Percentiles rank a stretch among this genome's conserved stretches.
Evolutionary conservation across 1,140 invertebrate species (phyloP).

Genomic region (Microplitis demolitor): DNA sequence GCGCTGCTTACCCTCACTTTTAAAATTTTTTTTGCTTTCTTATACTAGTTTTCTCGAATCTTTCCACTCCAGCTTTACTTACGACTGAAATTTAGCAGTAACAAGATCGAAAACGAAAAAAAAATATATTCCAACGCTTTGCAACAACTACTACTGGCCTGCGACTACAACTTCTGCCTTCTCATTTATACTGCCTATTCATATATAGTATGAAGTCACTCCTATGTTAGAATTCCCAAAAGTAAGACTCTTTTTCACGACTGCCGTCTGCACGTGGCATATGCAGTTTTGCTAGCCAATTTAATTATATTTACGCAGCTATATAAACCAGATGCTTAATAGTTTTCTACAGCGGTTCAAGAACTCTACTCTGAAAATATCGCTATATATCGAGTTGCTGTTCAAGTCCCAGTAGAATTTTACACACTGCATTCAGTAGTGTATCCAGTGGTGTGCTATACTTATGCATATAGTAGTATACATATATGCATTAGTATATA

Average conservation of each 20-base stretch:
- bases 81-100: background rate
- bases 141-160: background rate
- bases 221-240: background rate
- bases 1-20: background rate
- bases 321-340: conserved; percentile 1
- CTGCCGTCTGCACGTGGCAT: conserved; percentile 27
- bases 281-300: conserved; percentile 40
- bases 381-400: background rate
- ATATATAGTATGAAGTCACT: background rate
- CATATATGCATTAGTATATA: conserved; percentile 15
- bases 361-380: background rate
- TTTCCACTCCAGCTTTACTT: conserved; percentile 17
- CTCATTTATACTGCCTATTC: background rate
- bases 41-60: background rate
- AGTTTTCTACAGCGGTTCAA: background rate
- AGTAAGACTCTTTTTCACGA: conserved; percentile 5
- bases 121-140: background rate
- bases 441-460: background rate
- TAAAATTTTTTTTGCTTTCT: too few species aligned
- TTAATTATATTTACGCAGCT: conserved; percentile 42
- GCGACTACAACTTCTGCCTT: background rate
- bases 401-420: background rate
- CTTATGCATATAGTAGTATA: too few species aligned
- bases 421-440: background rate
- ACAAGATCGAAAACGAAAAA: background rate